Evolutionary conservation across 2,888 invertebrate species (phyloP).

Genomic region (Meiosimyza platycephala): DNA sequence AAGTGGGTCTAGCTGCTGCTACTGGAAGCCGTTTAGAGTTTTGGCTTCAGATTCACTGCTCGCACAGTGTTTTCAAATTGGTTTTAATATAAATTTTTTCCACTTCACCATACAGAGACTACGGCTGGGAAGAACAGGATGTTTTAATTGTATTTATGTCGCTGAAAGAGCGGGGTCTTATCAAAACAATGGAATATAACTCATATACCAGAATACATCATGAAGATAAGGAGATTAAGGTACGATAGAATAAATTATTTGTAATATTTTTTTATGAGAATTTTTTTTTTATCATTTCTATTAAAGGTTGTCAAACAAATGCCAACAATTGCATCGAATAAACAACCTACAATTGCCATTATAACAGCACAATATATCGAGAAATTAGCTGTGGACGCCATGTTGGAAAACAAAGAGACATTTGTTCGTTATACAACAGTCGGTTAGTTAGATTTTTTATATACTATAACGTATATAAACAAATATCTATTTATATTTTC

Average conservation of each 20-base stretch:
- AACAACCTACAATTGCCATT: conserved; percentile 97
- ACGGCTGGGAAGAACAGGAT: conserved; percentile 84
- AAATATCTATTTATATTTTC: not conserved
- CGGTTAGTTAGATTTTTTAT: conserved; percentile 22
- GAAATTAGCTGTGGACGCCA: conserved; percentile 96
- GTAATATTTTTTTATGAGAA: conserved; percentile 15
- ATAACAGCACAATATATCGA: conserved; percentile 98
- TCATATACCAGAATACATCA: conserved; percentile 88
- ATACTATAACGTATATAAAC: not conserved
- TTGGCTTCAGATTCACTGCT: too few species aligned
- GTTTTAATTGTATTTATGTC: conserved; percentile 81
- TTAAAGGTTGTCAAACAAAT: conserved; percentile 90
- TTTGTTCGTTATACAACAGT: conserved; percentile 96
- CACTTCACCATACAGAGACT: conserved; percentile 71
- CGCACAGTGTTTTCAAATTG: conserved; percentile 35
- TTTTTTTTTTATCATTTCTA: not conserved
- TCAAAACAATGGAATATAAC: conserved; percentile 85
- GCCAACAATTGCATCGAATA: conserved; percentile 88
- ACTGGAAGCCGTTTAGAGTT: too few species aligned
- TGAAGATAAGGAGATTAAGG: conserved; percentile 84
- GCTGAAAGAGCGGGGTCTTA: conserved; percentile 83
- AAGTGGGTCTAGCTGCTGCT: too few species aligned
- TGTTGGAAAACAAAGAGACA: conserved; percentile 97
- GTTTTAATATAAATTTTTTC: not conserved
- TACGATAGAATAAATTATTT: conserved; percentile 57